A percentile compares a stretch with the other conserved stretches of the same genome.
These are phyloP conservation scores for Palloptera scutellata DNA, from an alignment of 2,888 invertebrate species.

Conservation along the genomic window DNA sequence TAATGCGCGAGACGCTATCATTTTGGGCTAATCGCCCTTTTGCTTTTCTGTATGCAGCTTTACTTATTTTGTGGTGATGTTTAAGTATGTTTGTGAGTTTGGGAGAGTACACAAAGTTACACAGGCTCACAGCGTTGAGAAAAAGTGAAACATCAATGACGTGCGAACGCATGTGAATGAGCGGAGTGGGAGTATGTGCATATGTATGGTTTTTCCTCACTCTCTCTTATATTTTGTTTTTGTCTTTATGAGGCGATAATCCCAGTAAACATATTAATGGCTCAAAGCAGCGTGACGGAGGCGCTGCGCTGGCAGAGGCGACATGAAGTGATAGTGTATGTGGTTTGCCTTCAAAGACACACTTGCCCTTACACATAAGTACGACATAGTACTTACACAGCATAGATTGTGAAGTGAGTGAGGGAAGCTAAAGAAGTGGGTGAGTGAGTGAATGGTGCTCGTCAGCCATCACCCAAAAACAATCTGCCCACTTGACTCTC, in stretches of 20 bases:
- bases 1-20: not conserved
- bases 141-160: not conserved
- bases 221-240: not conserved
- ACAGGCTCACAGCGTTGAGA: not conserved
- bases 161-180: not conserved
- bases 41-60: not conserved
- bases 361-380: too few species aligned
- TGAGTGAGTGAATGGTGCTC: not conserved
- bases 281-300: not conserved
- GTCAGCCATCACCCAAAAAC: not conserved
- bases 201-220: not conserved
- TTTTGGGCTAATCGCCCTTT: conserved; percentile 4
- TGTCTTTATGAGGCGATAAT: conserved; percentile 2
- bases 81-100: not conserved
- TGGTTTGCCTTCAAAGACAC: too few species aligned
- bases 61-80: not conserved
- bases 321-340: not conserved
- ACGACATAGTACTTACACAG: too few species aligned
- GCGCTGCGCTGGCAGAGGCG: not conserved
- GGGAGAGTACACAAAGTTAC: not conserved
- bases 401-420: too few species aligned
- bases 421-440: not conserved
- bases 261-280: conserved; percentile 13
- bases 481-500: too few species aligned
- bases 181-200: not conserved